These are phyloP conservation scores for Archips xylosteana DNA, from an alignment of 2,888 invertebrate species.

Conservation along the genomic window DNA sequence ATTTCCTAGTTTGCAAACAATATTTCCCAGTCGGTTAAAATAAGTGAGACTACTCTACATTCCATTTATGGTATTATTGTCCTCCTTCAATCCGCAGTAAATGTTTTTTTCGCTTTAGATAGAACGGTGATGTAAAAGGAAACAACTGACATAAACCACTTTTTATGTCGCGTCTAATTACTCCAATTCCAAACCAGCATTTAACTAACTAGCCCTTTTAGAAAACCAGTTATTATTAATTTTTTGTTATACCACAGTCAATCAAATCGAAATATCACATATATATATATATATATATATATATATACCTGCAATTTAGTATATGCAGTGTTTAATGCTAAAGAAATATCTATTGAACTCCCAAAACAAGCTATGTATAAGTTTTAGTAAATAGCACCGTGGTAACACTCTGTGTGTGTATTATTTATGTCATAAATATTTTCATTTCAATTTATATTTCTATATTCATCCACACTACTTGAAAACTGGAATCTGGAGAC, in stretches of 20 bases:
- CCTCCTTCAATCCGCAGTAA: conserved; percentile 31
- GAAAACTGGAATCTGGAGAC: not conserved
- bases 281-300: too few species aligned
- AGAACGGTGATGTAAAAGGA: conserved; percentile 18
- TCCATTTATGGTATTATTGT: conserved; percentile 32
- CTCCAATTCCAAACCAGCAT: conserved; percentile 10
- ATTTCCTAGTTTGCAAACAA: conserved; percentile 30
- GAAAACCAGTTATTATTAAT: conserved; percentile 22
- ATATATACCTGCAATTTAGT: too few species aligned
- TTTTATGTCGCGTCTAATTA: conserved; percentile 29
- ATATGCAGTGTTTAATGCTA: too few species aligned
- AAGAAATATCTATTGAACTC: too few species aligned
- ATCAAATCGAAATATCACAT: too few species aligned
- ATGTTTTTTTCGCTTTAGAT: conserved; percentile 19
- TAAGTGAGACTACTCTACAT: conserved; percentile 21
- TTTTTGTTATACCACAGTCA: not conserved
- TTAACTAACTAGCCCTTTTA: not conserved
- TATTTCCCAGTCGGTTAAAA: conserved; percentile 32
- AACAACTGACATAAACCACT: conserved; percentile 25
- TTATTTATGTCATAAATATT: too few species aligned
- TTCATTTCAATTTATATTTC: too few species aligned
- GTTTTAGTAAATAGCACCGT: not conserved
- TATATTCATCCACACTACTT: not conserved
- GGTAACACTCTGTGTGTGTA: too few species aligned
- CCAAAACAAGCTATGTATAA: too few species aligned